Evolutionary conservation across 2,888 invertebrate genomes (phyloP).

Genomic region (Candidula unifasciata): DNA sequence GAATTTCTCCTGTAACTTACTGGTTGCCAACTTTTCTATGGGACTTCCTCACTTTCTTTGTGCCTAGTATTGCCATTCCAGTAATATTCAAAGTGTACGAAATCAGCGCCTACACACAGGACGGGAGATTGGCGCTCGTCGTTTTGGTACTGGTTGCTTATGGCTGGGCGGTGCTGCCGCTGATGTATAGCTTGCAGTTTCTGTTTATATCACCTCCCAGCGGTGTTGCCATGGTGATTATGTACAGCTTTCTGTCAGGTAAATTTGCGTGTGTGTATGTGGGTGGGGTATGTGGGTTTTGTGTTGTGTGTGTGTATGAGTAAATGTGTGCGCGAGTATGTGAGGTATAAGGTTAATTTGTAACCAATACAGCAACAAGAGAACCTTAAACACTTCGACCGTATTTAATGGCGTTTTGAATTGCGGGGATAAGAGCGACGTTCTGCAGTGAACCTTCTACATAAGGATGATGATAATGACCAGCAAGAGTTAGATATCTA

Average conservation of each 20-base stretch:
- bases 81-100: constrained; percentile 83
- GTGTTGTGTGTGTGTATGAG: too few relatives aligned
- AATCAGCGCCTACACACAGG: constrained; percentile 82
- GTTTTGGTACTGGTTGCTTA: constrained; percentile 84
- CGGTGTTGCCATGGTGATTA: constrained; percentile 86
- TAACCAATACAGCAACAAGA: too few relatives aligned
- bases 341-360: too few relatives aligned
- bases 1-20: constrained; percentile 79
- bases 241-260: constrained; percentile 86
- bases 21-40: constrained; percentile 85
- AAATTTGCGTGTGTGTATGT: too few relatives aligned
- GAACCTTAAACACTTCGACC: too few relatives aligned
- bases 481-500: too few relatives aligned
- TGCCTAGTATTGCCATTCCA: constrained; percentile 82
- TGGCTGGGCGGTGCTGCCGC: constrained; percentile 85
- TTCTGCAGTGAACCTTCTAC: too few relatives aligned
- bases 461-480: too few relatives aligned
- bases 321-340: too few relatives aligned
- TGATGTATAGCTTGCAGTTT: constrained; percentile 85
- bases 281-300: too few relatives aligned
- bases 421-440: too few relatives aligned
- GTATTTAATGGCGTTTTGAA: too few relatives aligned
- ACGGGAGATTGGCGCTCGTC: constrained; percentile 74
- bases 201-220: constrained; percentile 85
- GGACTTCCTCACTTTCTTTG: constrained; percentile 83